Conservation (phyloP, 2,113 vertebrate species). For the Tiliqua scincoides region DNA sequence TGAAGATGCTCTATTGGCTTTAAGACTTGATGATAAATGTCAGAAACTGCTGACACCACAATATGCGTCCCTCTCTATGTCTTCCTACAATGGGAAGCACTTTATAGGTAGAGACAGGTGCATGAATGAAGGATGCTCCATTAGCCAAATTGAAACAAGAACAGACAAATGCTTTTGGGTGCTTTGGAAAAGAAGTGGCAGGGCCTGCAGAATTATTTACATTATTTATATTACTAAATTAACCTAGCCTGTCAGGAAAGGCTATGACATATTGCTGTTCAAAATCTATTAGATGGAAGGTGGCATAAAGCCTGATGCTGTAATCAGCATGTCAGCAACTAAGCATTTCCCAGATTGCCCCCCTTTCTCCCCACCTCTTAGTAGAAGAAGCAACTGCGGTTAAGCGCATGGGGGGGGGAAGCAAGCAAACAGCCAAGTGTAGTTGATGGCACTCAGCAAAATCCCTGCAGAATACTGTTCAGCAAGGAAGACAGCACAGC, state of each 20-base stretch:
- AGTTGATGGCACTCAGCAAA: constrained; percentile 16
- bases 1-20: neutral
- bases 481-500: rapidly evolving
- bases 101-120: neutral
- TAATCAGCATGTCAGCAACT: constrained; percentile 1
- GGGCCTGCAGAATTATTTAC: neutral
- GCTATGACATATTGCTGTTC: neutral
- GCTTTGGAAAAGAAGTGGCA: neutral
- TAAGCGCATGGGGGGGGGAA: rapidly evolving
- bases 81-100: neutral
- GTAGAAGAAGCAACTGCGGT: neutral
- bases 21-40: neutral
- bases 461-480: neutral
- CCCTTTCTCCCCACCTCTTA: neutral
- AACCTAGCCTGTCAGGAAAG: neutral
- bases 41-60: neutral
- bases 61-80: neutral
- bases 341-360: constrained; percentile 4
- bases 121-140: neutral
- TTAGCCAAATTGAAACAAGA: neutral
- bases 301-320: neutral
- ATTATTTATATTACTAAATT: neutral
- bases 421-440: neutral
- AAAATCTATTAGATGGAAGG: neutral
- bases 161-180: neutral